A percentile compares a stretch with the other conserved stretches of the same genome.
Evolutionary conservation across 2,797 vertebrate species (phyloP).

Genomic region (Cossypha dichroa): DNA sequence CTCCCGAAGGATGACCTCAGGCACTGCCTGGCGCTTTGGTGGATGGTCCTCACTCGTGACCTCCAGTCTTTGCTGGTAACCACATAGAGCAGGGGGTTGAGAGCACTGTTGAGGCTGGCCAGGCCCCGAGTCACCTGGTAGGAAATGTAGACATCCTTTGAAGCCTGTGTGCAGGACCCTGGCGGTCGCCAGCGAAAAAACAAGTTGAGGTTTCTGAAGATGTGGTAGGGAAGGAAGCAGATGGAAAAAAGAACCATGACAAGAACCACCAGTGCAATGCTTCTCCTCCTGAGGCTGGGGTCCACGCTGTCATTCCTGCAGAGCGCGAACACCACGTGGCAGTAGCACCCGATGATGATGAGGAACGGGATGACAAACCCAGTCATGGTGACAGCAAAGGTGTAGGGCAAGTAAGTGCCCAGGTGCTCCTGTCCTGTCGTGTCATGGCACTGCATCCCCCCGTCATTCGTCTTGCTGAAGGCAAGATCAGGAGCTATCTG

Average conservation of each 20-base stretch:
- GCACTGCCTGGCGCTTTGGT: neutral
- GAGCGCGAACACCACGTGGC: slow-evolving; percentile 77
- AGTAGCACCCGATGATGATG: slow-evolving; percentile 79
- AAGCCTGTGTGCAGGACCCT: slow-evolving; percentile 54
- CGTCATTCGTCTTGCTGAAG: slow-evolving; percentile 69
- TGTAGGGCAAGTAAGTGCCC: slow-evolving; percentile 68
- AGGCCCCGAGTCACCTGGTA: slow-evolving; percentile 82
- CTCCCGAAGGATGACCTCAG: neutral
- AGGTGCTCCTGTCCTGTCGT: slow-evolving; percentile 57
- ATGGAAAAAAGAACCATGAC: slow-evolving; percentile 80
- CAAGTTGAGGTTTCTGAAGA: slow-evolving; percentile 81
- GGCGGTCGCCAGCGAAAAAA: slow-evolving; percentile 52
- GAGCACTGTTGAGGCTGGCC: slow-evolving; percentile 81
- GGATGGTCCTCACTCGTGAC: slow-evolving; percentile 30
- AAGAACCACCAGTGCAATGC: slow-evolving; percentile 75
- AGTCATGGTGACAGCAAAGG: slow-evolving; percentile 62
- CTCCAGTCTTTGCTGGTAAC: slow-evolving; percentile 75
- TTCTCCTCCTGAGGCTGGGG: slow-evolving; percentile 73
- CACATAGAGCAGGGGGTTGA: slow-evolving; percentile 84
- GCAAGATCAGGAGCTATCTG: slow-evolving; percentile 79
- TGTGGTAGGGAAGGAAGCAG: slow-evolving; percentile 84
- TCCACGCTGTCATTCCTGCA: slow-evolving; percentile 71
- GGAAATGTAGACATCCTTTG: slow-evolving; percentile 72
- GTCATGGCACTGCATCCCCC: slow-evolving; percentile 62
- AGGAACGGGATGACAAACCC: slow-evolving; percentile 79